These are phyloP conservation scores for Echiichthys vipera DNA, from an alignment of 2,797 vertebrate species.

Conservation along the genomic window DNA sequence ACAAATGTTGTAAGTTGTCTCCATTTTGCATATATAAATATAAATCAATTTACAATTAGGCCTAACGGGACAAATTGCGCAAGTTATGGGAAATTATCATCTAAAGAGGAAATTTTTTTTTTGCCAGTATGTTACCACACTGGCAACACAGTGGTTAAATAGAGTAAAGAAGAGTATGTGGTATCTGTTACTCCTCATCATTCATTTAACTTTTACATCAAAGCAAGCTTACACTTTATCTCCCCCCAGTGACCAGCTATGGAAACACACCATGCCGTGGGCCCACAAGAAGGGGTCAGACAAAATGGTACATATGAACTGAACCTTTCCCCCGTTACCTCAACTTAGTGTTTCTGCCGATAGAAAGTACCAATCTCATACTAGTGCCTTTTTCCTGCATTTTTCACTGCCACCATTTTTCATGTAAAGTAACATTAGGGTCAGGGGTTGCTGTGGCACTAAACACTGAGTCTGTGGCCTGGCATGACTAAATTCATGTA, in stretches of 20 bases:
- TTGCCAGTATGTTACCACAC: neutral
- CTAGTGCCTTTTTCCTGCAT: neutral
- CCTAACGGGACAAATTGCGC: neutral
- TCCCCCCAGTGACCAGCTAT: conserved; percentile 58
- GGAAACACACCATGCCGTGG: conserved; percentile 31
- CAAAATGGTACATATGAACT: neutral
- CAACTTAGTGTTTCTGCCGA: neutral
- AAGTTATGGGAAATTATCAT: neutral
- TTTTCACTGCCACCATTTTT: neutral
- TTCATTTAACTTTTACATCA: conserved; percentile 13
- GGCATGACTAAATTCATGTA: neutral
- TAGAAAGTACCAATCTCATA: neutral
- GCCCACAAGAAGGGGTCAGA: neutral
- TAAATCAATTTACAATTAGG: conserved; percentile 1
- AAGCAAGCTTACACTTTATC: conserved; percentile 28
- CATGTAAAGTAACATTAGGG: neutral
- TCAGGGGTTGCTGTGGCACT: neutral
- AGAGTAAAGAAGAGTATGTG: neutral
- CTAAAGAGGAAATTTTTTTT: neutral
- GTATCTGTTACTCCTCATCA: neutral
- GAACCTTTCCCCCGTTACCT: no score
- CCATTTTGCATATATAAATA: neutral
- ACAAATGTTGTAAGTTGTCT: neutral
- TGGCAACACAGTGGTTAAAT: neutral
- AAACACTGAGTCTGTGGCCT: neutral